Percentiles rank a stretch among this genome's conserved stretches.
Conservation (phyloP, 2,113 vertebrate genomes). For the Corythornis cristatus region DNA sequence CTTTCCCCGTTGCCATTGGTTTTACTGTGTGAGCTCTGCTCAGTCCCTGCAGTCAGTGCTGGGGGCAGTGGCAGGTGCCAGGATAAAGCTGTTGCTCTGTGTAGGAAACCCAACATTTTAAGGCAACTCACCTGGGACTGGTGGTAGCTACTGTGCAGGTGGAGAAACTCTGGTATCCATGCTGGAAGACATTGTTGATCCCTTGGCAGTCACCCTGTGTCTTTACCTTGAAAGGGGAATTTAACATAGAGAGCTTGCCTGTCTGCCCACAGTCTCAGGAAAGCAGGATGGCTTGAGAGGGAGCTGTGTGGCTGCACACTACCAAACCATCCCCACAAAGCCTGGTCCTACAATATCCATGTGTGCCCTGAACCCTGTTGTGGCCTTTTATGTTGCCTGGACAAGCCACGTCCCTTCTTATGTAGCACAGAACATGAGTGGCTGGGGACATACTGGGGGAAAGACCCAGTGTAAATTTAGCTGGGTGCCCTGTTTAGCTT, state of each 20-base stretch:
- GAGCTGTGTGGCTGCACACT: background rate
- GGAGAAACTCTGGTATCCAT: background rate
- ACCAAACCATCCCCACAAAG: background rate
- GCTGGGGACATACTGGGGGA: fast-evolving
- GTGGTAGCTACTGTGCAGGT: fast-evolving
- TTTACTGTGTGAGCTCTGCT: background rate
- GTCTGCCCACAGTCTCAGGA: background rate
- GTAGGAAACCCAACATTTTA: background rate
- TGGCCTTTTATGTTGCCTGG: background rate
- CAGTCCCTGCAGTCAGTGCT: background rate
- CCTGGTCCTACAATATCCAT: background rate
- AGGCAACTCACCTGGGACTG: fast-evolving
- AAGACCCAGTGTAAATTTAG: background rate
- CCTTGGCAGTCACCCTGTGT: background rate
- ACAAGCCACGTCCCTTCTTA: background rate
- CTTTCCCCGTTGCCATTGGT: fast-evolving
- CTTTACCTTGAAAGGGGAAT: background rate
- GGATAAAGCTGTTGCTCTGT: background rate
- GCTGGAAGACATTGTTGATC: background rate
- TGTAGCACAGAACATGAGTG: fast-evolving
- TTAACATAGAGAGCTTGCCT: background rate
- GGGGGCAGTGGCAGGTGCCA: fast-evolving
- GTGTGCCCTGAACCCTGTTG: background rate
- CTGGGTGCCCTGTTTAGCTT: background rate
- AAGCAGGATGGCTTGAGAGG: background rate